Evolutionary conservation across 2,888 invertebrate genomes (phyloP), one percentile per base, ranked within the genome.

Genomic region (Argyresthia albistria): DNA sequence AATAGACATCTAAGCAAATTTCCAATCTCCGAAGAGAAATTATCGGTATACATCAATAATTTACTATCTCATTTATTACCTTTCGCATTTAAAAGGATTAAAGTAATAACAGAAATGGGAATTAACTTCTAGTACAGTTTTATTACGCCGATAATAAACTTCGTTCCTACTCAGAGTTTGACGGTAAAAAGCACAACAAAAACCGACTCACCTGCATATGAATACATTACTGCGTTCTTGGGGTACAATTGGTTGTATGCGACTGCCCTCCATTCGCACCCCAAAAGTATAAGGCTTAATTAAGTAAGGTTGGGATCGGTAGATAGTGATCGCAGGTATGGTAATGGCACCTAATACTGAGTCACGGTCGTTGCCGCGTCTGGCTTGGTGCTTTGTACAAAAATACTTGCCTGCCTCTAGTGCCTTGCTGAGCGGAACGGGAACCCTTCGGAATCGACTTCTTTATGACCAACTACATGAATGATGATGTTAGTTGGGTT

Each of bases 261-360:
- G 47, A 51, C 72, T 72, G 68, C 69, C 65, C 74, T 65, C 65
- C 67, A 66, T 73, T 75, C 65, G 72, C 74, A 73, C 76, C 76
- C 79, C 68, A 76, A 74, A 71, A 66, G 61, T 70, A 66, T 70
- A 71, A 63, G 65, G 73, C 68, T 75, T 77, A 77, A 80, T 80
- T 79, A 77, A 76, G 67, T 55, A 55, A 55, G 63, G 68, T 65
- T 60, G 66, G 70, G 67, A 70, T 70, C 64, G 66, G 73, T 69
- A 68, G 77, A 75, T 78, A 65, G 68, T 69, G 73, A 80, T 78
- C 76, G 65, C 62, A 59, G 66, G 64, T 67, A 68, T 71, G 73
- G 67, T 74, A 73, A 69, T 72, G 69, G 72, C 66, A 65, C 70
- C 73, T 70, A 74, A 73, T 71, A 70, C 70, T 71, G 74, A 75